phyloP scores from a whole-genome alignment of 2,113 vertebrate species.

The Salvator merianae region DNA sequence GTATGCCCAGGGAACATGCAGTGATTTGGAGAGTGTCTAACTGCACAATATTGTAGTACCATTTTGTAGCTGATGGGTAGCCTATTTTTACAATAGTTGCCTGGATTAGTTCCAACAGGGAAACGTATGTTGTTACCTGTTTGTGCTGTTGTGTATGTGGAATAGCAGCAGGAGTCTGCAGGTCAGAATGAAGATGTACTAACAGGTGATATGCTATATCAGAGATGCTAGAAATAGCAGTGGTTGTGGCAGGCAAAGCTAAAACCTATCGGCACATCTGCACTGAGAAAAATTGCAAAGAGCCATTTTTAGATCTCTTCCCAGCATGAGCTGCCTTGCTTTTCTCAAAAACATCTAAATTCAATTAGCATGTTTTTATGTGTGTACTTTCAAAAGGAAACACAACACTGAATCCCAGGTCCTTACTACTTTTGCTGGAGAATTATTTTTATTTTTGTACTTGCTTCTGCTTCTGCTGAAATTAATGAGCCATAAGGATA shows the following conservation, averaged over 20 bases:
- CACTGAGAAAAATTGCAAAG: rapidly evolving
- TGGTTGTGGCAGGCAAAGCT: rapidly evolving
- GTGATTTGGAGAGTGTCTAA: background rate
- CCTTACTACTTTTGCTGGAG: rapidly evolving
- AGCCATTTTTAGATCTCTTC: background rate
- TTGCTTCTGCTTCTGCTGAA: background rate
- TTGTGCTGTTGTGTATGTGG: rapidly evolving
- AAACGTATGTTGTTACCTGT: background rate
- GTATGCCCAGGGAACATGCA: background rate
- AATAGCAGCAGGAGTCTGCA: background rate
- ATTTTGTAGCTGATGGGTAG: background rate
- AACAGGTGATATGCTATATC: background rate
- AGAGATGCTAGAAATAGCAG: rapidly evolving
- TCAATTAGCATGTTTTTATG: background rate
- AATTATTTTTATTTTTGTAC: rapidly evolving
- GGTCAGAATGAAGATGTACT: background rate
- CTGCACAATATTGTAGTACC: background rate
- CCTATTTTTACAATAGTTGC: background rate
- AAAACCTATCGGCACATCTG: rapidly evolving
- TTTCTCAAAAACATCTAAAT: background rate
- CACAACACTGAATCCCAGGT: rapidly evolving
- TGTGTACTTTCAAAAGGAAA: background rate
- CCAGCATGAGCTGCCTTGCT: background rate
- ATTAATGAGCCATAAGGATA: rapidly evolving
- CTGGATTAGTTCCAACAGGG: background rate